Percentiles rank a stretch among this genome's conserved stretches.
Evolutionary conservation across 2,113 vertebrate genomes (phyloP).

Genomic region (Plotosus lineatus): DNA sequence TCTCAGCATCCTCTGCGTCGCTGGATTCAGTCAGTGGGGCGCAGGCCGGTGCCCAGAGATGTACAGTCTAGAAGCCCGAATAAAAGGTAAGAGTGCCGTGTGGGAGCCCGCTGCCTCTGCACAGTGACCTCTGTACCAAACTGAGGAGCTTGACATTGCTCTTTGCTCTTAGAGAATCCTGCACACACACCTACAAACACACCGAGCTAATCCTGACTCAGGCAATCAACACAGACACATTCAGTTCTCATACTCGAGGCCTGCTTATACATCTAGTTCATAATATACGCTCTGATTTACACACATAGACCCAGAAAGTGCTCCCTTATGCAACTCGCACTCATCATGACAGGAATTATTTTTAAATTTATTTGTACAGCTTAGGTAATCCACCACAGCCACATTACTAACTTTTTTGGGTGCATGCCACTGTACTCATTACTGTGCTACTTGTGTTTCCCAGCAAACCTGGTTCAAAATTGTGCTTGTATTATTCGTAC

Average conservation of each 20-base stretch:
- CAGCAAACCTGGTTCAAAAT: not conserved
- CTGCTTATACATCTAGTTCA: not conserved
- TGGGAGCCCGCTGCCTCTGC: not conserved
- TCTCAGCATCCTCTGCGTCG: slow-evolving; percentile 62
- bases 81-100: slow-evolving; percentile 70
- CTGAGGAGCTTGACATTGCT: slow-evolving; percentile 35
- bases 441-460: not conserved
- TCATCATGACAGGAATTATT: not conserved
- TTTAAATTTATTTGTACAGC: not conserved
- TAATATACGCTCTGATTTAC: not conserved
- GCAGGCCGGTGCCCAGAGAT: slow-evolving; percentile 50
- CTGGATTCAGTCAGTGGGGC: slow-evolving; percentile 43
- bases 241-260: not conserved
- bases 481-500: not conserved
- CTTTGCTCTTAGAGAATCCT: not conserved
- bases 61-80: slow-evolving; percentile 62
- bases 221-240: not conserved
- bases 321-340: not conserved
- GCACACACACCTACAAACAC: not conserved
- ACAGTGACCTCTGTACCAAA: not conserved
- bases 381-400: not conserved
- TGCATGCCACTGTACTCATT: not conserved
- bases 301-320: slow-evolving; percentile 25
- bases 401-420: not conserved
- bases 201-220: not conserved